Evolutionary conservation across 1,140 invertebrate species (phyloP), one percentile per base, ranked within the genome.

Genomic region (Frieseomelitta varia): DNA sequence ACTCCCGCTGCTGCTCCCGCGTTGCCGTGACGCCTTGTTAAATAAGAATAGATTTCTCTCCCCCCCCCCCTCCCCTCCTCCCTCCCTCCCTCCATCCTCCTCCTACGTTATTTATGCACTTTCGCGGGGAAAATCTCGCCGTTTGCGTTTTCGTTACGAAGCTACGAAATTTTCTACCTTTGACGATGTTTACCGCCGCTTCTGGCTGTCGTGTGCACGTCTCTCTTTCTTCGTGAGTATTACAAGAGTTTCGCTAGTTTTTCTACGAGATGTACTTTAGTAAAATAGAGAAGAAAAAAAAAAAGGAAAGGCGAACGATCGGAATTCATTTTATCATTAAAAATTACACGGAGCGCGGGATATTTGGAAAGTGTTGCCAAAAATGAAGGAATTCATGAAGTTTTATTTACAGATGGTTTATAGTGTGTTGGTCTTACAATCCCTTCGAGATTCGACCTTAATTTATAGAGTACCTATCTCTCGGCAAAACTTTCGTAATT

Each of bases 31-130:
- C 78, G 74, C 79, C 69, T 87, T 55, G 74, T 86, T 79, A 85
- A 82, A 77, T 77, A 89, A 89, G 85, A 88, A 81, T 81, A 61
- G 51, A 69, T 69, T 71, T 58, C 39, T 6, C 8, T 47, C 39
- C 39, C 4, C 34, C 34, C 2, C 34, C 34, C 4, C 39, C 39
- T 6, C 39, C 39, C 6, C 1, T 4, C 34, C 34, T 4, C 4
- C 4, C 34, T 39, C 34, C 39, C 39, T 39, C 39, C n/a, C n/a
- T n/a, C n/a, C n/a, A n/a, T 30, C 30, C 30, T 30, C 30, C 30
- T 30, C 2, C n/a, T 14, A 15, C 8, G n/a, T 19, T 27, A 51
- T n/a, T 68, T 19, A 24, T 71, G 39, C 34, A 17, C 14, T 39
- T 71, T 24, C 24, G 21, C 34, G 34, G 34, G 15, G 1, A 39